Evolutionary conservation across 1,140 invertebrate genomes (phyloP).

Genomic region (Hylaeus volcanicus): DNA sequence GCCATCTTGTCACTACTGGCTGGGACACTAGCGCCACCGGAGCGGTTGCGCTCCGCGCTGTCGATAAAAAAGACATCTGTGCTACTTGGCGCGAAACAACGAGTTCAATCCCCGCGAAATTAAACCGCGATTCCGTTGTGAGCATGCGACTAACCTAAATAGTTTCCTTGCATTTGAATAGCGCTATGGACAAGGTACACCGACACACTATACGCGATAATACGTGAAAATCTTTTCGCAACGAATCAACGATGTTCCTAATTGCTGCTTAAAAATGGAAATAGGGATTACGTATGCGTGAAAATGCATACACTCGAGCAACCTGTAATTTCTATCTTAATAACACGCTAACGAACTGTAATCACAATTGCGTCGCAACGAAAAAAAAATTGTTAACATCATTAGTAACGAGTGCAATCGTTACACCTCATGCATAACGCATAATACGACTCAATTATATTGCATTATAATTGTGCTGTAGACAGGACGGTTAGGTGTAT

Average conservation of each 20-base stretch:
- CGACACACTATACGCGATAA: no score
- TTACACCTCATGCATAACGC: slow-evolving; percentile 45
- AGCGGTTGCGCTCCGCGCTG: slow-evolving; percentile 26
- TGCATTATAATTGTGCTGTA: slow-evolving; percentile 31
- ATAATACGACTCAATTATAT: slow-evolving; percentile 46
- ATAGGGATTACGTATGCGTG: slow-evolving; percentile 49
- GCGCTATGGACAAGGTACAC: not conserved
- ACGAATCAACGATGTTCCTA: slow-evolving; percentile 22
- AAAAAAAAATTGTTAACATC: slow-evolving; percentile 43
- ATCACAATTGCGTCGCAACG: not conserved
- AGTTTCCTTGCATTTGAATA: not conserved
- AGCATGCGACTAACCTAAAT: not conserved
- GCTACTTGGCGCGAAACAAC: not conserved
- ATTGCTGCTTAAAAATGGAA: slow-evolving; percentile 38
- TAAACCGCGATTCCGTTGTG: no score
- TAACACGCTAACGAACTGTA: slow-evolving; percentile 42
- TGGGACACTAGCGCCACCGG: slow-evolving; percentile 52
- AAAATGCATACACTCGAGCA: slow-evolving; percentile 39
- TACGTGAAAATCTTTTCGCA: not conserved
- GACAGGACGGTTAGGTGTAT: slow-evolving; percentile 9
- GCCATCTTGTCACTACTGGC: slow-evolving; percentile 82
- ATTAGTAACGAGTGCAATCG: slow-evolving; percentile 42
- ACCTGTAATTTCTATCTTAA: slow-evolving; percentile 44
- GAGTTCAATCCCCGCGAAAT: not conserved
- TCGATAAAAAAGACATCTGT: slow-evolving; percentile 54